Conservation (phyloP, 2,113 vertebrate genomes). For the Rhinopomastus cyanomelas region DNA sequence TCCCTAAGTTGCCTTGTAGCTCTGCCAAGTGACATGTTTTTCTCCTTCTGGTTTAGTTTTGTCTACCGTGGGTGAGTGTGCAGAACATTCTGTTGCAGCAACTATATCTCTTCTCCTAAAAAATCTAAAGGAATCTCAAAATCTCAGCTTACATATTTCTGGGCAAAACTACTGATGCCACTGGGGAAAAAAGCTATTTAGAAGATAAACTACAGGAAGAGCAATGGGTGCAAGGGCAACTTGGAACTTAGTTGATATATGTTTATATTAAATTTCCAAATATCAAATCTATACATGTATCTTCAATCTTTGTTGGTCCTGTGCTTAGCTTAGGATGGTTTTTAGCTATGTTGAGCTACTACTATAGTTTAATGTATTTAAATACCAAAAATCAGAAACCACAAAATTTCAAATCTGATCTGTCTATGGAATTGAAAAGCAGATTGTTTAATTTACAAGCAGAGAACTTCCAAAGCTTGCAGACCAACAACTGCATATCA, state of each 20-base stretch:
- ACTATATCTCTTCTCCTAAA: neutral
- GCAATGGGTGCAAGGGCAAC: neutral
- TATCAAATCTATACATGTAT: neutral
- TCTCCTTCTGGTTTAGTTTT: constrained; percentile 24
- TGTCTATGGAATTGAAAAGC: neutral
- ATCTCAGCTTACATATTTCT: neutral
- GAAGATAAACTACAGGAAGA: neutral
- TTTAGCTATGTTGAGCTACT: neutral
- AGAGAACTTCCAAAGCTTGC: neutral
- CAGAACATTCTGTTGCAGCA: neutral
- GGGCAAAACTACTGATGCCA: neutral
- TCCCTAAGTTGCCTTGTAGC: neutral
- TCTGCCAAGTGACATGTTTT: neutral
- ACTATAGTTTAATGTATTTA: neutral
- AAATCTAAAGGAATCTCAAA: neutral
- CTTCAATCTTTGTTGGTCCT: neutral
- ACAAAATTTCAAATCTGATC: neutral
- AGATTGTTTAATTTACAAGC: neutral
- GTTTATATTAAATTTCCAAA: neutral
- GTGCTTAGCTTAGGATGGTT: neutral
- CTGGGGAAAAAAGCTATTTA: neutral
- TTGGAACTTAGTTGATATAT: neutral
- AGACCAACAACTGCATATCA: neutral
- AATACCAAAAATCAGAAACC: neutral
- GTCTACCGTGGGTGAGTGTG: neutral